Evolutionary conservation across 1,140 invertebrate species (phyloP), one percentile per base, ranked within the genome.

Genomic region (Neodiprion fabricii): DNA sequence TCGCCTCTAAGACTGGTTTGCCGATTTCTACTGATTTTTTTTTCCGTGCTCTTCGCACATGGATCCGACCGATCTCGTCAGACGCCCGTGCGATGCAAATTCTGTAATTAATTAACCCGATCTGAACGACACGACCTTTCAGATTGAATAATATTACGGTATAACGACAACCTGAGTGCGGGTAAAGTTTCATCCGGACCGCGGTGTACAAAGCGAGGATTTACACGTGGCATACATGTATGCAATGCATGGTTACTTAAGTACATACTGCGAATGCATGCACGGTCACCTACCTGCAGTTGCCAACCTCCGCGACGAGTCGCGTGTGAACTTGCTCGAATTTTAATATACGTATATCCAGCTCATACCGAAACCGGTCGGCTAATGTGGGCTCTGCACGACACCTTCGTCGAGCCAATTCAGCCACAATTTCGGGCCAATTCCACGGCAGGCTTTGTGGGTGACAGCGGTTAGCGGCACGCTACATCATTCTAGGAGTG

Each of bases 351-450:
- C 11, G 9, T 61, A 61, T 61, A 47, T 69, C 11, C 17, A 11
- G 14, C 11, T 21, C 21, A 5, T 14, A 11, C 21, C 23, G 12
- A 49, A 71, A 71, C 70, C 70, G 75, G 67, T 65, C 21, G 72
- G 70, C 76, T 76, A 74, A 78, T 78, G 74, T 70, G 74, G 53
- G 67, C 69, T n/a, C 48, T 61, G 70, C 76, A 77, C 76, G 76
- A 73, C 74, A 74, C 71, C 73, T 75, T 48, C 65, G 10, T 21
- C 11, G 40, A 23, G 67, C 67, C 67, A 47, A 69, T 23, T 69
- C 23, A 7, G 4, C 12, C 9, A 11, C 53, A 9, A 61, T 9
- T 61, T 61, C n/a, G 53, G 53, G 0, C 53, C 53, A 40, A 40
- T 40, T 40, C 28, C 28, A 40, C 28, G 28, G 28, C 53, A 14